Conservation (phyloP, 2,113 vertebrate species). For the Hassar affinis region DNA sequence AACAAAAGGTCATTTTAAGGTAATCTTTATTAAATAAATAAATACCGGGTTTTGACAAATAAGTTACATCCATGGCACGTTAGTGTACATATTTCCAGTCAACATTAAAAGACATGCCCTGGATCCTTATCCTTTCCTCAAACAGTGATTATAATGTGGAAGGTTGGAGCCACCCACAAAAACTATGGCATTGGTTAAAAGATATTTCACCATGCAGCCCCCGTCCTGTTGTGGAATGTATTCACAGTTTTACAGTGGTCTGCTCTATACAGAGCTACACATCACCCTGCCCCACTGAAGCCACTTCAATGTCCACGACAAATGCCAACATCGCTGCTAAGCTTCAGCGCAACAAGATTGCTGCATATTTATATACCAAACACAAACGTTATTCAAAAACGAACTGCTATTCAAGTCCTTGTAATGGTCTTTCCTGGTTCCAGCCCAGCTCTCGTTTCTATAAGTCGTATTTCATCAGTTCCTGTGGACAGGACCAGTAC, state of each 20-base stretch:
- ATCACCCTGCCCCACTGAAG: conserved; percentile 51
- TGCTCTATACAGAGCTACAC: conserved; percentile 71
- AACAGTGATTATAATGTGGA: not conserved
- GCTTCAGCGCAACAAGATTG: conserved; percentile 67
- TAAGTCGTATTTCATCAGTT: conserved; percentile 66
- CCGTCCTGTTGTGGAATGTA: conserved; percentile 42
- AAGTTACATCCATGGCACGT: conserved; percentile 69
- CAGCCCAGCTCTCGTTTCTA: conserved; percentile 73
- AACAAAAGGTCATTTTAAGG: conserved; percentile 24
- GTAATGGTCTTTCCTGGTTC: conserved; percentile 55
- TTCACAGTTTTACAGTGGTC: conserved; percentile 56
- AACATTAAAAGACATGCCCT: conserved; percentile 10
- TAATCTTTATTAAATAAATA: conserved; percentile 67
- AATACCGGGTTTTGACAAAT: conserved; percentile 85
- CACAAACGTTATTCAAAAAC: conserved; percentile 8
- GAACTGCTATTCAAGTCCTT: not conserved
- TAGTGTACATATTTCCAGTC: conserved; percentile 19
- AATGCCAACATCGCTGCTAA: conserved; percentile 30
- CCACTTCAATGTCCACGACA: not conserved
- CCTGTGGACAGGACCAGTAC: conserved; percentile 13
- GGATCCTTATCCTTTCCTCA: conserved; percentile 10
- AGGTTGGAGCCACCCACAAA: conserved; percentile 6
- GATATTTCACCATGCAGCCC: conserved; percentile 17
- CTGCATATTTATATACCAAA: conserved; percentile 48
- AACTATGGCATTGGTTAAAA: conserved; percentile 35